Evolutionary conservation across 2,797 vertebrate species (phyloP).

Genomic region (Astyanax mexicanus): DNA sequence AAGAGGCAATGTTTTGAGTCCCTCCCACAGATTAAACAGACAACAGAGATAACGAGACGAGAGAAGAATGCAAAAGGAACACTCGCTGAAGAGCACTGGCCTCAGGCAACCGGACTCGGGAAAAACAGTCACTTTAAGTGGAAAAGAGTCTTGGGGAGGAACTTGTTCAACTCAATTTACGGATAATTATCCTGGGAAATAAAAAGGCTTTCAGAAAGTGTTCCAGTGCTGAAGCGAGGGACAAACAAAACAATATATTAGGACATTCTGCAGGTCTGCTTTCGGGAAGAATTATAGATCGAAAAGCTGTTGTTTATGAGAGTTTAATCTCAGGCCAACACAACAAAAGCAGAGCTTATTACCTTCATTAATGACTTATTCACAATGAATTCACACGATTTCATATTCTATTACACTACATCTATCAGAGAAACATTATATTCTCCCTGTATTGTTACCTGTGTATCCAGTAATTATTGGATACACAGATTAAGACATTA

Average conservation of each 20-base stretch:
- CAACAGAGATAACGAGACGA: constrained; percentile 24
- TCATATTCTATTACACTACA: too few species aligned
- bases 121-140: constrained; percentile 21
- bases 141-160: background rate
- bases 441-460: too few species aligned
- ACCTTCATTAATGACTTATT: background rate
- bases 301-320: background rate
- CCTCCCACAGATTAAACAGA: constrained; percentile 63
- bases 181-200: background rate
- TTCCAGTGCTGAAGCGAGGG: too few species aligned
- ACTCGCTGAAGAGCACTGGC: background rate
- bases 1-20: constrained; percentile 51
- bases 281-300: background rate
- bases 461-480: too few species aligned
- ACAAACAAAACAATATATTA: background rate
- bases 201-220: background rate
- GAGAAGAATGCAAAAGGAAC: background rate
- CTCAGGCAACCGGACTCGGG: constrained; percentile 31
- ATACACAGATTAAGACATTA: too few species aligned
- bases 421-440: too few species aligned
- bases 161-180: background rate
- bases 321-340: background rate
- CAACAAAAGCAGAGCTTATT: background rate
- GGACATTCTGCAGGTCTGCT: background rate
- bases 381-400: too few species aligned